phyloP scores from a whole-genome alignment of 2,113 vertebrate genomes.

The Cebidichthys violaceus region DNA sequence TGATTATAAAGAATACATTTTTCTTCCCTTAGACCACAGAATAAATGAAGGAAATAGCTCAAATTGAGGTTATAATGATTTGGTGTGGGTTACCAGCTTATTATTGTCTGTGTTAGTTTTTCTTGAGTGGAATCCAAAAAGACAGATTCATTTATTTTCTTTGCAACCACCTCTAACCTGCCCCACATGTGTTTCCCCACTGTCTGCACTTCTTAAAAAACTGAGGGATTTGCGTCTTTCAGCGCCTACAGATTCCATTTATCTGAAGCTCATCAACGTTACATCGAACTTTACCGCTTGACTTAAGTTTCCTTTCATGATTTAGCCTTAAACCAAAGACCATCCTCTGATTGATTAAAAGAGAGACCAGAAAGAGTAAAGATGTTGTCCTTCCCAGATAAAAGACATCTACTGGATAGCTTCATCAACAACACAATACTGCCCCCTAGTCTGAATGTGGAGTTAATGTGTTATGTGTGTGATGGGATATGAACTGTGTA shows the following conservation, averaged over 20 bases:
- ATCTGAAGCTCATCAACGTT: constrained; percentile 42
- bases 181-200: constrained; percentile 66
- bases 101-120: constrained; percentile 75
- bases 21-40: constrained; percentile 33
- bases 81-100: constrained; percentile 65
- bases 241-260: constrained; percentile 60
- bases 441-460: constrained; percentile 72
- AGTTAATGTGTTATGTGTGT: constrained; percentile 19
- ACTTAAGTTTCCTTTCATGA: constrained; percentile 54
- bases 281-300: constrained; percentile 28
- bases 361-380: constrained; percentile 34
- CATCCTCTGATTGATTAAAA: constrained; percentile 38
- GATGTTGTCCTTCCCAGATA: constrained; percentile 20
- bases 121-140: constrained; percentile 72
- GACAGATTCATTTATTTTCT: constrained; percentile 78
- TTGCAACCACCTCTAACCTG: constrained; percentile 73
- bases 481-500: constrained; percentile 69
- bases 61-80: constrained; percentile 65
- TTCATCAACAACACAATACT: constrained; percentile 66
- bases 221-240: constrained; percentile 57
- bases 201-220: constrained; percentile 56
- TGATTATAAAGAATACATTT: constrained; percentile 25
- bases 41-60: constrained; percentile 59
- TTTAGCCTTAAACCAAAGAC: constrained; percentile 42
- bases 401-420: neutral